These are phyloP conservation scores for Lithobates sylvaticus DNA, from an alignment of 2,797 vertebrate species.

Conservation along the genomic window DNA sequence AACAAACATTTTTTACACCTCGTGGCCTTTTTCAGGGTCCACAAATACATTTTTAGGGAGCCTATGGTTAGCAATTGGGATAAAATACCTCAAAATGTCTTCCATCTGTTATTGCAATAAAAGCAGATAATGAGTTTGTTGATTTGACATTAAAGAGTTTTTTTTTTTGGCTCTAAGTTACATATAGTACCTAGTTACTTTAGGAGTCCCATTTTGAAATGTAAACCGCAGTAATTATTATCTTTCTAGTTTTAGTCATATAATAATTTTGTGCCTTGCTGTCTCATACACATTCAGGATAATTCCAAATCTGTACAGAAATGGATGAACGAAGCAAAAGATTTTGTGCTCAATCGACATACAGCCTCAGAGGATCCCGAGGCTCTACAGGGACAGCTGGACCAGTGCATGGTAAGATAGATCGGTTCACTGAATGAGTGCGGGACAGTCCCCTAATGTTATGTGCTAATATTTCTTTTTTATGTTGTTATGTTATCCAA, in stretches of 20 bases:
- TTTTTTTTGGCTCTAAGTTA: too few species aligned
- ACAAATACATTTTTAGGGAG: too few species aligned
- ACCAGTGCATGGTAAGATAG: slow-evolving; percentile 85
- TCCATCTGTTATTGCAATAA: too few species aligned
- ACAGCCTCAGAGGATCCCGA: slow-evolving; percentile 73
- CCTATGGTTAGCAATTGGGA: too few species aligned
- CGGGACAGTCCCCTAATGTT: too few species aligned
- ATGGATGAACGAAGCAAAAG: slow-evolving; percentile 88
- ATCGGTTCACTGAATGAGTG: too few species aligned
- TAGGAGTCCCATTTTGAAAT: not conserved
- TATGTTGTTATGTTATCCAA: too few species aligned
- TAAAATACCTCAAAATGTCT: too few species aligned
- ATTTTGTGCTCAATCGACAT: slow-evolving; percentile 81
- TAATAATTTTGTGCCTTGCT: not conserved
- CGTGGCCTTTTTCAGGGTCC: too few species aligned
- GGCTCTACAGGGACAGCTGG: slow-evolving; percentile 85
- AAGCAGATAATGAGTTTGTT: too few species aligned
- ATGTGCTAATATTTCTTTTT: not conserved
- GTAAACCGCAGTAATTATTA: not conserved
- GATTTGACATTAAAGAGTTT: too few species aligned
- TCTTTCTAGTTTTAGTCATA: not conserved
- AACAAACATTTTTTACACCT: too few species aligned
- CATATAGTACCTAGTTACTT: not conserved
- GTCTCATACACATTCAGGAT: slow-evolving; percentile 73
- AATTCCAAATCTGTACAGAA: slow-evolving; percentile 80